These are phyloP conservation scores for Aphelinus certus DNA, from an alignment of 1,140 invertebrate species.

Conservation along the genomic window DNA sequence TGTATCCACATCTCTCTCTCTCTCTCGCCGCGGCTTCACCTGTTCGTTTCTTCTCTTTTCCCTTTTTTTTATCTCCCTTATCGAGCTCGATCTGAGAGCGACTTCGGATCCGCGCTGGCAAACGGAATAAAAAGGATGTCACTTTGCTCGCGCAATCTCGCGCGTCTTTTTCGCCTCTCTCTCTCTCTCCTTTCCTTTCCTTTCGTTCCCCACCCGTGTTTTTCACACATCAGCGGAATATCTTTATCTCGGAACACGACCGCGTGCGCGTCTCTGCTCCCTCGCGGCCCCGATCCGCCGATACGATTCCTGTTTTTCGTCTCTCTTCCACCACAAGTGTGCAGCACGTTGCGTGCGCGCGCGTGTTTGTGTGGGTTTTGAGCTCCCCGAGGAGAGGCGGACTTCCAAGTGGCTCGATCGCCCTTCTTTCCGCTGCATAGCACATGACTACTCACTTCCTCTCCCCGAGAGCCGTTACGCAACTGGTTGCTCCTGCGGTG, in stretches of 20 bases:
- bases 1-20: no score
- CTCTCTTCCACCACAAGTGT: no score
- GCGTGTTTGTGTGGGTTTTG: background rate
- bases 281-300: slow-evolving; percentile 14
- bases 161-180: slow-evolving; percentile 24
- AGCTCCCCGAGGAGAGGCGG: background rate
- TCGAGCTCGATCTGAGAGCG: no score
- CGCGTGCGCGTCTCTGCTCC: background rate
- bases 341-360: background rate
- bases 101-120: no score
- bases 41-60: no score
- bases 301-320: slow-evolving; percentile 15
- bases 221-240: slow-evolving; percentile 35
- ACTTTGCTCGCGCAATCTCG: slow-evolving; percentile 41
- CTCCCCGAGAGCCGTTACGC: slow-evolving; percentile 3
- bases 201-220: background rate
- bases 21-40: no score
- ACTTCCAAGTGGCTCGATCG: slow-evolving; percentile 4
- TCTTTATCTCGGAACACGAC: slow-evolving; percentile 21
- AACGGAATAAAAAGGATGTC: slow-evolving; percentile 33
- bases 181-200: slow-evolving; percentile 8
- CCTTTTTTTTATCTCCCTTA: no score
- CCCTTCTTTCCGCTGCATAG: background rate
- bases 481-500: background rate
- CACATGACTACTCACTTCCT: background rate